Conservation (phyloP, 1,140 invertebrate species). For the Phortica variegata region DNA sequence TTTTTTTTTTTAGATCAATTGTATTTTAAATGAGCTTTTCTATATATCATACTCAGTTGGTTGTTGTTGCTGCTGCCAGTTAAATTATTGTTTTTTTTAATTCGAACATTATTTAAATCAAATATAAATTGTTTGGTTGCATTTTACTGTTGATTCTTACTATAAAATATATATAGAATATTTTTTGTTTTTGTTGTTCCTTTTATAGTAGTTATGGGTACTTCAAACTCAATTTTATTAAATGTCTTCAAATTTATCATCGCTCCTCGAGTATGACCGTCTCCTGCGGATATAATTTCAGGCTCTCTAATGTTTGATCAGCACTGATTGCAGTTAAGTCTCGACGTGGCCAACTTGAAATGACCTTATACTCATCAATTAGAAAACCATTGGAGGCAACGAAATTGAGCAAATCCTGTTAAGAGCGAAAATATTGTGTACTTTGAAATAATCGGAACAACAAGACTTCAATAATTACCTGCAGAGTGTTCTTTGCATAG, state of each 20-base stretch:
- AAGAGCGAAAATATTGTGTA: conserved; percentile 19
- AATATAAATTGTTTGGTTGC: too few relatives aligned
- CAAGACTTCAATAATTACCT: conserved; percentile 55
- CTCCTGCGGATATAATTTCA: conserved; percentile 89
- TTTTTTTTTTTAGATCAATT: too few relatives aligned
- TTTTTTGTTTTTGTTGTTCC: too few relatives aligned
- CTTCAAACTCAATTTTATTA: too few relatives aligned
- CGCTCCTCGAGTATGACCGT: conserved; percentile 89
- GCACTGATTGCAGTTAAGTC: conserved; percentile 81
- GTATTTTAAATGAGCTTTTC: too few relatives aligned
- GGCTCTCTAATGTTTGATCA: conserved; percentile 72
- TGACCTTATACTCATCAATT: conserved; percentile 84
- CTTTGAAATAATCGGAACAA: conserved; percentile 3
- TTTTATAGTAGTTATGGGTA: too few relatives aligned
- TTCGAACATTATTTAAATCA: too few relatives aligned
- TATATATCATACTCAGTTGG: too few relatives aligned
- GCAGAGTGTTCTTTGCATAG: conserved; percentile 65
- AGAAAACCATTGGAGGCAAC: conserved; percentile 84
- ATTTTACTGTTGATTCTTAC: too few relatives aligned
- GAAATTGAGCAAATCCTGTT: conserved; percentile 78
- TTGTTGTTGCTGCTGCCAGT: too few relatives aligned
- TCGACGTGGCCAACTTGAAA: conserved; percentile 87
- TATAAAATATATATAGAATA: too few relatives aligned
- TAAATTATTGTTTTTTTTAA: too few relatives aligned
- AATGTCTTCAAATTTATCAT: conserved; percentile 60